Percentiles rank a stretch among this genome's conserved stretches.
Conservation (phyloP, 2,888 invertebrate species). For the Mesopsocus fuscifrons region DNA sequence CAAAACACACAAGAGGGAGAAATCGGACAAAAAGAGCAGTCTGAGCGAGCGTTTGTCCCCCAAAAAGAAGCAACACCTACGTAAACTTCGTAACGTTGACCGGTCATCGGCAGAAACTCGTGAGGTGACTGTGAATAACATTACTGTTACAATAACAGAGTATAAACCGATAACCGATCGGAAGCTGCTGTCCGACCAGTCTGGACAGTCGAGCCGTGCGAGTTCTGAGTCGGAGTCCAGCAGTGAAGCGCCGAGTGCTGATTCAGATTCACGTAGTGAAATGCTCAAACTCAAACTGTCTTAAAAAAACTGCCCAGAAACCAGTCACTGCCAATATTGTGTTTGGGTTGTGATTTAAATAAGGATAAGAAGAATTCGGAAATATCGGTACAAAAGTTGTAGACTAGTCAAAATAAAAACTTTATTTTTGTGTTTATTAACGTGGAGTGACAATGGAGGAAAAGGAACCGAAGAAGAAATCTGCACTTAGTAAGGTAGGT, state of each 20-base stretch:
- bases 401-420: slow-evolving; percentile 2
- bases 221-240: slow-evolving; percentile 31
- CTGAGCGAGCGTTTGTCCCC: neutral
- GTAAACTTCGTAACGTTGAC: slow-evolving; percentile 81
- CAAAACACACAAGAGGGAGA: slow-evolving; percentile 29
- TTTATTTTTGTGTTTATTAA: too few species aligned
- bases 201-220: slow-evolving; percentile 27
- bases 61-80: slow-evolving; percentile 32
- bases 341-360: slow-evolving; percentile 5
- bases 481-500: too few species aligned
- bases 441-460: too few species aligned
- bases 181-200: slow-evolving; percentile 22
- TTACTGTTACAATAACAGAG: slow-evolving; percentile 93
- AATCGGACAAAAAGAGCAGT: slow-evolving; percentile 11
- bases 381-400: neutral
- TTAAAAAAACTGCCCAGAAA: too few species aligned
- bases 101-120: slow-evolving; percentile 81
- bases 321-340: too few species aligned
- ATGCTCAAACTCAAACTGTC: slow-evolving; percentile 4
- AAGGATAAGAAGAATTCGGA: neutral
- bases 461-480: too few species aligned
- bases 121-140: slow-evolving; percentile 92
- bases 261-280: slow-evolving; percentile 23
- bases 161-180: slow-evolving; percentile 55
- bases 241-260: slow-evolving; percentile 28